These are phyloP conservation scores for Phytoseiulus persimilis DNA, from an alignment of 2,888 invertebrate species.

Conservation along the genomic window DNA sequence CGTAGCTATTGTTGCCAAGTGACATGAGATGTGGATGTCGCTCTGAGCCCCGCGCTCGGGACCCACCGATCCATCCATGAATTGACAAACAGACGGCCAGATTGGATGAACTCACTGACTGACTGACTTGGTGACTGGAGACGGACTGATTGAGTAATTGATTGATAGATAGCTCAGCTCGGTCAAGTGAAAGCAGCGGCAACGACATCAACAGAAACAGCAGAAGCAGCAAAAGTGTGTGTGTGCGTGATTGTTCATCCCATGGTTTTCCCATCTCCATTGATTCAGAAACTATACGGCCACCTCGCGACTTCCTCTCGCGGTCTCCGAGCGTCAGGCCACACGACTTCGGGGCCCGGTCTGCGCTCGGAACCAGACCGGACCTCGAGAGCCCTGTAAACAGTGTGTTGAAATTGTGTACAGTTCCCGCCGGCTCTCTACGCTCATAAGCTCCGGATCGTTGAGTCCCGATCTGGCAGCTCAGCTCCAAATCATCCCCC, in stretches of 20 bases:
- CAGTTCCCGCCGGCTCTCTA: background rate
- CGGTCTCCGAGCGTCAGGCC: background rate
- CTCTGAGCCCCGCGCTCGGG: conserved; percentile 38
- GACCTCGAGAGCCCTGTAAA: background rate
- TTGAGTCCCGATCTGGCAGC: background rate
- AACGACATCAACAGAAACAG: background rate
- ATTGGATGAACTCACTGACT: conserved; percentile 7
- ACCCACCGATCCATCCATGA: conserved; percentile 13
- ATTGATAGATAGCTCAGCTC: background rate
- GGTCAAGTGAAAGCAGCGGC: background rate
- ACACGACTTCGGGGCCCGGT: background rate
- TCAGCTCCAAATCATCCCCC: background rate
- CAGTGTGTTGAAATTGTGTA: background rate
- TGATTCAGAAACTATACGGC: background rate
- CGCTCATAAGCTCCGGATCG: background rate
- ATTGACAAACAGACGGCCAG: conserved; percentile 8
- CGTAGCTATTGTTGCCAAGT: conserved; percentile 39
- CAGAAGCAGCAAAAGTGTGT: background rate
- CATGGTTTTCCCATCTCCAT: background rate
- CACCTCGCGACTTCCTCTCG: background rate
- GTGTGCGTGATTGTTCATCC: background rate
- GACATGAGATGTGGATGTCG: conserved; percentile 39
- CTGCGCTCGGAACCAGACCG: background rate
- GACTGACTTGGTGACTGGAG: background rate
- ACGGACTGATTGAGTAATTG: background rate